phyloP scores from a whole-genome alignment of 2,888 invertebrate genomes.

The Ferdinandea cuprea region DNA sequence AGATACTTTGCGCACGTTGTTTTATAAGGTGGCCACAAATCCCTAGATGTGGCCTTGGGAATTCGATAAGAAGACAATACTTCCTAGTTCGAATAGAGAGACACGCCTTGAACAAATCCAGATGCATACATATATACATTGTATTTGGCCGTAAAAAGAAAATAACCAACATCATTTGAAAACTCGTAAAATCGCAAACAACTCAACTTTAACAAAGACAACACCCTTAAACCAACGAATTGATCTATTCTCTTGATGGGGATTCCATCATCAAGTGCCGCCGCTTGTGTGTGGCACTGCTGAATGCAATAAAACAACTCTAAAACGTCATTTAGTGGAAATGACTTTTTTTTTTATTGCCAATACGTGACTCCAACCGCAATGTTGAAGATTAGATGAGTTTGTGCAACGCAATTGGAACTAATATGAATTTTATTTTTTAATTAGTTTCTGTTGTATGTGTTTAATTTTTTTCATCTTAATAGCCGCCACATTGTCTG shows the following conservation, averaged over 20 bases:
- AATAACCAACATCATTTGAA: conserved; percentile 1
- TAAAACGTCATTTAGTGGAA: conserved; percentile 25
- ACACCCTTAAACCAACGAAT: conserved; percentile 7
- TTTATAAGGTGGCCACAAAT: conserved; percentile 15
- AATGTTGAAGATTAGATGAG: conserved; percentile 26
- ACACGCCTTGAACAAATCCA: conserved; percentile 2
- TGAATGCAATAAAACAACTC: conserved; percentile 13
- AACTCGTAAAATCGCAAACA: background rate
- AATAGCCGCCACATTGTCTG: conserved; percentile 52
- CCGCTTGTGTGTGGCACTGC: too few species aligned
- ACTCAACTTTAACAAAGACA: background rate
- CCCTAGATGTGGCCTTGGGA: conserved; percentile 51
- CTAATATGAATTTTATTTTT: conserved; percentile 20
- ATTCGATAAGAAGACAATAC: conserved; percentile 8
- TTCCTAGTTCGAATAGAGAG: conserved; percentile 7
- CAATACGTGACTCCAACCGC: conserved; percentile 47
- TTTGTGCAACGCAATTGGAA: background rate
- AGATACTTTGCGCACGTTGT: conserved; percentile 43
- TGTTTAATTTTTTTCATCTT: too few species aligned
- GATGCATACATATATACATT: conserved; percentile 1
- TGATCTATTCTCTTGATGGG: background rate
- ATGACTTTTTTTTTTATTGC: conserved; percentile 42
- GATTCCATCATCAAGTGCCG: background rate
- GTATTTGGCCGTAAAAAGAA: background rate
- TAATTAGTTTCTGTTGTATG: conserved; percentile 11